Evolutionary conservation across 2,888 invertebrate genomes (phyloP).

Genomic region (Drosophila peninsularis): DNA sequence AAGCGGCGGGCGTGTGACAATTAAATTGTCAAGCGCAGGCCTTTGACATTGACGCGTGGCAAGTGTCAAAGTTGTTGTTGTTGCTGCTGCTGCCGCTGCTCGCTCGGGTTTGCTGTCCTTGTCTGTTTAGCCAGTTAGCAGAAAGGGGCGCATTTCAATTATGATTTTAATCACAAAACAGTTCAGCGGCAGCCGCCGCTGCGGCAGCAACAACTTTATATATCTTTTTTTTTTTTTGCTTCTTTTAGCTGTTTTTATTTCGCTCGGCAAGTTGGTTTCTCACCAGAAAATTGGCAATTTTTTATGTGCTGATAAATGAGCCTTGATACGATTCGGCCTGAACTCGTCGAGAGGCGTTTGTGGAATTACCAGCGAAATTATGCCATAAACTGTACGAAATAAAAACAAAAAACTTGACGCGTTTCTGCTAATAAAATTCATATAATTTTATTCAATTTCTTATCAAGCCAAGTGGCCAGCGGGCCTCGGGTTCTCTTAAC

Average conservation of each 20-base stretch:
- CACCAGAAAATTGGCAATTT: constrained; percentile 59
- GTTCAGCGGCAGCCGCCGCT: constrained; percentile 27
- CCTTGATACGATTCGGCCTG: constrained; percentile 51
- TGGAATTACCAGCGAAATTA: constrained; percentile 44
- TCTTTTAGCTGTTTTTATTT: constrained; percentile 14
- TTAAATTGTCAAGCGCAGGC: constrained; percentile 80
- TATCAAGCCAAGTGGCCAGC: constrained; percentile 62
- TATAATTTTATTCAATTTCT: constrained; percentile 76
- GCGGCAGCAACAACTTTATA: constrained; percentile 40
- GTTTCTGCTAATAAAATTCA: constrained; percentile 65
- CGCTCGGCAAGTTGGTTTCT: constrained; percentile 37
- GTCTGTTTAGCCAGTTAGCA: constrained; percentile 14
- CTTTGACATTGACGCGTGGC: constrained; percentile 72
- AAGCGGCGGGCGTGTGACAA: constrained; percentile 82
- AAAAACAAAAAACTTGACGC: constrained; percentile 24
- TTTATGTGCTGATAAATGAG: constrained; percentile 68
- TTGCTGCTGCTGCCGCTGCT: constrained; percentile 27
- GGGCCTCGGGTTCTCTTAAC: constrained; percentile 49
- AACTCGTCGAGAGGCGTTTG: constrained; percentile 47
- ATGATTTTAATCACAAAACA: constrained; percentile 66
- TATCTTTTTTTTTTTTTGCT: constrained; percentile 5
- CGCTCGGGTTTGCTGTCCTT: constrained; percentile 14
- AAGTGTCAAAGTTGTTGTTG: constrained; percentile 61
- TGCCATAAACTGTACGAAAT: constrained; percentile 36
- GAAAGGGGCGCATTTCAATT: constrained; percentile 65